These are phyloP conservation scores for Chloropsis cyanopogon DNA, from an alignment of 2,113 vertebrate species.

Conservation along the genomic window DNA sequence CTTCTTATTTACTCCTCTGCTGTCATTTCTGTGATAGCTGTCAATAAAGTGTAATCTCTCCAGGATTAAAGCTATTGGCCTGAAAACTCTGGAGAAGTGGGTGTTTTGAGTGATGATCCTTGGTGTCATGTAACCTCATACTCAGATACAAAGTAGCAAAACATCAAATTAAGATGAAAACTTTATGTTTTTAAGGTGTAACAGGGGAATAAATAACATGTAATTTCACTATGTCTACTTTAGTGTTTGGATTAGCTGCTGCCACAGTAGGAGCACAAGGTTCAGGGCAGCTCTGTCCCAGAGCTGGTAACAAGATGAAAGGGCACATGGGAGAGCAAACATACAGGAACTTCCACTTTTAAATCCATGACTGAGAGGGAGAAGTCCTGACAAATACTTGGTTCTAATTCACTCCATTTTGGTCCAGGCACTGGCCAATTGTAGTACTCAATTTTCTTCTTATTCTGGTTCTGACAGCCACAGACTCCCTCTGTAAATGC, in stretches of 20 bases:
- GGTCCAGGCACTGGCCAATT: background rate
- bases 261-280: background rate
- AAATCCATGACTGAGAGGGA: background rate
- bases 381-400: background rate
- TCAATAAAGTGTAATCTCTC: background rate
- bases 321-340: background rate
- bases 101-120: background rate
- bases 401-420: background rate
- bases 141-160: background rate
- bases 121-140: background rate
- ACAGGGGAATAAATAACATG: background rate
- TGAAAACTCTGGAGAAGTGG: background rate
- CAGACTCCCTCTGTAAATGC: background rate
- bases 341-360: background rate
- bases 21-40: background rate
- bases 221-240: background rate
- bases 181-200: background rate
- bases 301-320: background rate
- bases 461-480: background rate
- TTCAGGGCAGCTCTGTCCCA: background rate
- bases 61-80: background rate
- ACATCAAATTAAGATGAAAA: background rate
- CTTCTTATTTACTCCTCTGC: background rate
- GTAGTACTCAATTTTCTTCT: background rate
- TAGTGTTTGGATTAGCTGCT: background rate